Conservation (phyloP, 2,113 vertebrate genomes). For the Rhinolophus sinicus region DNA sequence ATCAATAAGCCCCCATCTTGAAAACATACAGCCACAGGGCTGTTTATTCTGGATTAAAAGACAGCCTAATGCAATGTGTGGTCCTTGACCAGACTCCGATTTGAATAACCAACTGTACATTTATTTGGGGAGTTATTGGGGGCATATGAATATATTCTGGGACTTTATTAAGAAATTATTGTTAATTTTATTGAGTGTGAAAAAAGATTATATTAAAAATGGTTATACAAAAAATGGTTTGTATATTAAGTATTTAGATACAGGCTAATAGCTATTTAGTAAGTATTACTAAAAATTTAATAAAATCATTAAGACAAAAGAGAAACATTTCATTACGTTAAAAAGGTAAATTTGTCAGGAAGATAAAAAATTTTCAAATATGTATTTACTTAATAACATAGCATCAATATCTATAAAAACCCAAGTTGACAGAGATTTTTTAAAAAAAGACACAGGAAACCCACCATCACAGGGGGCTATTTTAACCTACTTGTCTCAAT, state of each 20-base stretch:
- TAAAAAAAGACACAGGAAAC: not conserved
- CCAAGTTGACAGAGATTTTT: not conserved
- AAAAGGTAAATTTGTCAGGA: not conserved
- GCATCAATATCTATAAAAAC: not conserved
- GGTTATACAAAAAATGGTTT: not conserved
- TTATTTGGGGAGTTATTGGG: not conserved
- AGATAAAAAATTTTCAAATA: not conserved
- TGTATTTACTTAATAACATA: not conserved
- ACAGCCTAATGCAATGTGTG: too few species aligned
- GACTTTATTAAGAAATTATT: not conserved
- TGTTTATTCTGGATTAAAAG: too few species aligned
- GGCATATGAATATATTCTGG: not conserved
- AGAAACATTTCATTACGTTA: not conserved
- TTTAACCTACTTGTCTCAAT: not conserved
- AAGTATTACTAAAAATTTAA: not conserved
- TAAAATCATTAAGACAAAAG: not conserved
- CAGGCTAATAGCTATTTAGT: not conserved
- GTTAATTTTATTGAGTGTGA: not conserved
- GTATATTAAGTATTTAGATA: not conserved
- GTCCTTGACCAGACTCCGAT: too few species aligned
- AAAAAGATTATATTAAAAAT: not conserved
- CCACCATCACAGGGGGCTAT: not conserved
- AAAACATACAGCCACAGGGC: not conserved
- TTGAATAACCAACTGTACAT: not conserved
- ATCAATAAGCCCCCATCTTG: fast-evolving